Evolutionary conservation across 2,113 vertebrate genomes (phyloP), one percentile per base, ranked within the genome.

Genomic region (Poicephalus gulielmi): DNA sequence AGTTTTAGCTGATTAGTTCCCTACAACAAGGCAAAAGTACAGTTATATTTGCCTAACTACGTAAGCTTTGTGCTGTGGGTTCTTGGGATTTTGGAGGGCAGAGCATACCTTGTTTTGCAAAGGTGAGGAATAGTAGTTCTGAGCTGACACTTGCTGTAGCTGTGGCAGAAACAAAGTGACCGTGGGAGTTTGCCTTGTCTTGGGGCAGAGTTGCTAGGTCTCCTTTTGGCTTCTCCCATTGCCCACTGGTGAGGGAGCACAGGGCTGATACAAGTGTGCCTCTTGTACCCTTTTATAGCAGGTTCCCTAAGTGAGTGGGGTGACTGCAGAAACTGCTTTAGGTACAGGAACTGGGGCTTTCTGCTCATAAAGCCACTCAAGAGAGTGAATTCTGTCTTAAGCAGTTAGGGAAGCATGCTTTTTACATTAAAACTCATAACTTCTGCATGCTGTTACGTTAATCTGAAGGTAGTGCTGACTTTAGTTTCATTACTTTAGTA

Each of bases 11-110:
- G 41, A 28, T 87, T 17, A 12, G 47, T 46, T 88, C 57, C 59
- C 47, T 85, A 70, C 73, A 86, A 4, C 7, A 30, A 92, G 83
- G 86, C 83, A 93, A 67, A 93, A 67, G 90, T 94, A 68, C 92
- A 78, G 53, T 59, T 83, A 18, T 81, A 0, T 83, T 97, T 95
- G 75, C 53, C 19, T 50, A 46, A 39, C 60, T 52, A 4, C 4
- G 49, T 83, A 53, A 90, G 46, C 64, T 71, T 82, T 77, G 91
- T 44, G 64, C 39, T 91, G 1, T 55, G 43, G 11, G 8, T 35
- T 63, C 28, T 27, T 23, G 33, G 64, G 39, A 30, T 90, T 90
- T 96, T 71, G 68, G 52, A 49, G 11, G n/a, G 53, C 37, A 90
- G 25, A 83, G 46, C 17, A 41, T 7, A 44, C 17, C 7, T 60